These are phyloP conservation scores for Emydura subglobosa DNA, from an alignment of 2,113 vertebrate genomes.

Conservation along the genomic window DNA sequence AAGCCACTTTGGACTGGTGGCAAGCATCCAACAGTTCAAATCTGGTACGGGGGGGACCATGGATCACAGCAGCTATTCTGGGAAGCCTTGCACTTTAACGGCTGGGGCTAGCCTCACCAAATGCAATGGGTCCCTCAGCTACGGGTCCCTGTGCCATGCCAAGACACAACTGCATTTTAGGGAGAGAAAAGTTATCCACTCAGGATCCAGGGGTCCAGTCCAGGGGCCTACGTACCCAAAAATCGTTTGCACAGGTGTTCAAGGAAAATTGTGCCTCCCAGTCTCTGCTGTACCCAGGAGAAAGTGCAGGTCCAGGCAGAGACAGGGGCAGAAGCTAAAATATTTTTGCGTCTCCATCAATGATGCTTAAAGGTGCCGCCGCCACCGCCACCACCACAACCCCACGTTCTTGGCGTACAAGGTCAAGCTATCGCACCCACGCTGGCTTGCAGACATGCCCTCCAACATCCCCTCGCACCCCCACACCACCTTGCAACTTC, in stretches of 20 bases:
- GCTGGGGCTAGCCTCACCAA: rapidly evolving
- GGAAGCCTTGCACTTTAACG: not conserved
- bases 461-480: too few relatives aligned
- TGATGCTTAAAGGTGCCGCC: not conserved
- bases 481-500: not conserved
- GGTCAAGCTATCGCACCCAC: not conserved
- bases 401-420: not conserved
- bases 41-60: not conserved
- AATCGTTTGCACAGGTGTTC: not conserved
- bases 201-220: not conserved
- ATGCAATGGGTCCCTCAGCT: not conserved
- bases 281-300: not conserved
- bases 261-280: not conserved
- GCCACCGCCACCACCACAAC: not conserved
- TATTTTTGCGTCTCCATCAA: not conserved
- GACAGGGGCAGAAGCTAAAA: not conserved
- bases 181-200: not conserved
- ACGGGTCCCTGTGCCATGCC: not conserved
- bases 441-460: not conserved
- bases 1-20: not conserved
- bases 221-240: too few relatives aligned
- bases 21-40: not conserved
- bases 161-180: not conserved
- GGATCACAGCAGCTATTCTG: not conserved
- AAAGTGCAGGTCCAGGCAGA: not conserved